Conservation (phyloP, 2,888 invertebrate genomes). For the Drosophila mimetica region DNA sequence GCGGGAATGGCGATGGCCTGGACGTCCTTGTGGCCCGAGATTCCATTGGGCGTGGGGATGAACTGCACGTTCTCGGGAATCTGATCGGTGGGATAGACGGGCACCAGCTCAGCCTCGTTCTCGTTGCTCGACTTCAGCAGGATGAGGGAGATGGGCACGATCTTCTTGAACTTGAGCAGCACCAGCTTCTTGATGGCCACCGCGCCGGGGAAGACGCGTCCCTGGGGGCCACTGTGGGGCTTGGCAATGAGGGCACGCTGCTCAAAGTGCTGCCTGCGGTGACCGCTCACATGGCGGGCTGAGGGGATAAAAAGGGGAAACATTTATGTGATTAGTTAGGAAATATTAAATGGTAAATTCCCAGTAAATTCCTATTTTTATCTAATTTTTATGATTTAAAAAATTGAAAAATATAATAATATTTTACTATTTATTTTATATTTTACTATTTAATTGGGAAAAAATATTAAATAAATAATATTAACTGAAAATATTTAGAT, state of each 20-base stretch:
- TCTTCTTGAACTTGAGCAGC: constrained; percentile 81
- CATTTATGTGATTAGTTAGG: neutral
- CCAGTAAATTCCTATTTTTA: too few species aligned
- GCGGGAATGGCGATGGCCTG: constrained; percentile 81
- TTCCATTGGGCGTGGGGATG: constrained; percentile 80
- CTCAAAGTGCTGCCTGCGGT: constrained; percentile 47
- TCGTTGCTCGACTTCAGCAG: constrained; percentile 77
- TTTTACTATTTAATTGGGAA: too few species aligned
- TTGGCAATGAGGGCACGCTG: constrained; percentile 62
- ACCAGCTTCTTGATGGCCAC: constrained; percentile 81
- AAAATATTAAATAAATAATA: too few species aligned
- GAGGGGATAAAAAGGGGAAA: neutral
- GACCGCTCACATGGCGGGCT: constrained; percentile 63
- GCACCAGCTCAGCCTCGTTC: constrained; percentile 81
- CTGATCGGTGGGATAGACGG: constrained; percentile 81
- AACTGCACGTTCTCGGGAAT: constrained; percentile 80
- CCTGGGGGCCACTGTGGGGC: constrained; percentile 59
- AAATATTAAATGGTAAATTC: too few species aligned
- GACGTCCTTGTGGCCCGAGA: constrained; percentile 80
- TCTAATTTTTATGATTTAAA: too few species aligned
- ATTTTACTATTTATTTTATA: too few species aligned
- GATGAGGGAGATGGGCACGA: constrained; percentile 80
- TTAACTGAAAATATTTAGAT: too few species aligned
- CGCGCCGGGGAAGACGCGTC: constrained; percentile 79
- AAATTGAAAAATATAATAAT: too few species aligned